These are phyloP conservation scores for Lampris megalopsis DNA, from an alignment of 2,113 vertebrate species.

Conservation along the genomic window DNA sequence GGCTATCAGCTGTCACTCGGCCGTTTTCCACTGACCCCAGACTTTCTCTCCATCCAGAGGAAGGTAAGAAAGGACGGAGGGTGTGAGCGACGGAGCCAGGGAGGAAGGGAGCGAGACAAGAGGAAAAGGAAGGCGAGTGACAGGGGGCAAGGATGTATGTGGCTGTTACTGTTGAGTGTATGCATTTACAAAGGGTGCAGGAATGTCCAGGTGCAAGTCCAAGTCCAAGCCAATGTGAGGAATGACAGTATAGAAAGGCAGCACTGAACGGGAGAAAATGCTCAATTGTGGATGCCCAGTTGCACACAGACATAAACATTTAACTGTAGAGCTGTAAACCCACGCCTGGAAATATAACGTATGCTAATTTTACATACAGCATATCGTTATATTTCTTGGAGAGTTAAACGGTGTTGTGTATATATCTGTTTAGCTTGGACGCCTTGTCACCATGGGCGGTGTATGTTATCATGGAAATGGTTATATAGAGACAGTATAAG, in stretches of 20 bases:
- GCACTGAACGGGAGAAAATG: conserved; percentile 22
- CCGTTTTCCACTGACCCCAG: conserved; percentile 50
- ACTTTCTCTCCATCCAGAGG: conserved; percentile 19
- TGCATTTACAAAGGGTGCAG: conserved; percentile 39
- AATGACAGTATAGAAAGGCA: conserved; percentile 32
- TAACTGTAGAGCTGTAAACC: conserved; percentile 43
- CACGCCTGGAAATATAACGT: conserved; percentile 54
- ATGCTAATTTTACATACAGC: conserved; percentile 17
- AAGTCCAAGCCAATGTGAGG: conserved; percentile 52
- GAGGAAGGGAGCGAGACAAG: background rate
- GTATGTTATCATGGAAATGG: background rate
- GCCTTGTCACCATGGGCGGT: conserved; percentile 9
- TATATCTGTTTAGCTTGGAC: conserved; percentile 67
- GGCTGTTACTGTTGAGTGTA: conserved; percentile 32
- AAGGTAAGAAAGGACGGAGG: conserved; percentile 13
- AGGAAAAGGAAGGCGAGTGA: background rate
- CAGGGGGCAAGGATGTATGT: background rate
- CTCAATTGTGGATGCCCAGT: conserved; percentile 71
- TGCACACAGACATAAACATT: conserved; percentile 79
- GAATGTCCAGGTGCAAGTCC: conserved; percentile 52
- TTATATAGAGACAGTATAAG: conserved; percentile 32
- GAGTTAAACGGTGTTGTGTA: conserved; percentile 56
- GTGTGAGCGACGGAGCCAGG: conserved; percentile 26
- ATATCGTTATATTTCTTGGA: conserved; percentile 50
- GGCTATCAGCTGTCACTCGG: conserved; percentile 70